Percentiles rank a stretch among this genome's conserved stretches.
Conservation (phyloP, 64 coral and sea anemone genomes). For the Dendrophyllia cribrosa region DNA sequence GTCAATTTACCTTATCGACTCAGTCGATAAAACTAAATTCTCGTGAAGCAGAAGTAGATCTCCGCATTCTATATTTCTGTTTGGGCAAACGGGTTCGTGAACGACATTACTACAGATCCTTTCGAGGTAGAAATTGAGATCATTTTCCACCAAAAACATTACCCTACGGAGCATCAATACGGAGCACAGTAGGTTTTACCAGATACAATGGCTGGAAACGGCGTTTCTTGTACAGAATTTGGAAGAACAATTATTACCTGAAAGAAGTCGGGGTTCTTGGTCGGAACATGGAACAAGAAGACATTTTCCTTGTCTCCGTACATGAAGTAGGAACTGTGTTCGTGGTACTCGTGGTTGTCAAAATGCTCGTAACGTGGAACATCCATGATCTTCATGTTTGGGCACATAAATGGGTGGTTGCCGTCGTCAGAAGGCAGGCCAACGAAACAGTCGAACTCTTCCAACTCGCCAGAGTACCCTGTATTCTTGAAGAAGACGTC, state of each 20-base stretch:
- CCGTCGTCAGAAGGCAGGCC: neutral
- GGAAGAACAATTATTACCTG: neutral
- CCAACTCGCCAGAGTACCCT: constrained; percentile 10
- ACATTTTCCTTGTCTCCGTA: neutral
- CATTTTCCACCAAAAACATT: too few species aligned
- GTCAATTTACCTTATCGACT: too few species aligned
- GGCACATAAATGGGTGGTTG: neutral
- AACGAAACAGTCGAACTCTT: constrained; percentile 45
- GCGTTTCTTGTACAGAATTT: neutral
- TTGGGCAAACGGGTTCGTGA: too few species aligned
- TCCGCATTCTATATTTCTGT: too few species aligned
- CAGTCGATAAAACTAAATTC: too few species aligned
- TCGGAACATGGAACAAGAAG: neutral
- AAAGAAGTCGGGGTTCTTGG: constrained; percentile 5
- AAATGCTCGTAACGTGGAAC: constrained; percentile 29
- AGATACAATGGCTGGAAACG: neutral
- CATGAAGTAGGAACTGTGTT: constrained; percentile 16
- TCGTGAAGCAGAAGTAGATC: too few species aligned
- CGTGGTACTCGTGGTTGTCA: constrained; percentile 1
- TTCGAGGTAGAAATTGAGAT: too few species aligned
- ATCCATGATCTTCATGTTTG: constrained; percentile 20
- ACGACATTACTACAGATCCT: too few species aligned
- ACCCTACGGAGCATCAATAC: too few species aligned
- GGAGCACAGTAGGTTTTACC: neutral
- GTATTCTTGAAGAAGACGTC: constrained; percentile 57